Base-by-base conservation (phyloP, 2,113 vertebrate species). In the Mormoops blainvillei region DNA sequence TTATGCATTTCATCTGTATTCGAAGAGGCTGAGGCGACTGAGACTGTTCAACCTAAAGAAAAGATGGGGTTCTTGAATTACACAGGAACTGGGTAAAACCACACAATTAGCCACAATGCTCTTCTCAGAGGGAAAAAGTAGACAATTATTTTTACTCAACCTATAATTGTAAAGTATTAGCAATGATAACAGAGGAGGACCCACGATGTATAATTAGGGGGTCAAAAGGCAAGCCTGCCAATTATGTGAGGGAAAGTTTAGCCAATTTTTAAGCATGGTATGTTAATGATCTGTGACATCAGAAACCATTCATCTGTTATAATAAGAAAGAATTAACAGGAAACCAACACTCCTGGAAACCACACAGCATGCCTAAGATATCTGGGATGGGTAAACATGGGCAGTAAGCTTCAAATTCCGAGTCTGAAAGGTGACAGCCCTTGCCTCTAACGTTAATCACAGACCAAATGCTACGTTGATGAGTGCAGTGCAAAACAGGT, bases 1-100 rank as follows among this genome's bases (percentile, higher is more conserved):
- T 98, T 19, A 99, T 94, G 97, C 99, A 99, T 95, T 97, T 98
- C 94, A 99, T 58, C 8, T 85, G 97, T 92, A 99, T 98, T 94
- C 99, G 98, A 94, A 99, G 94, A 3, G 82, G 97, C 95, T 99
- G 99, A 0, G 96, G 98, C 13, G n/a, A 94, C 70, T 65, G 86
- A 38, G 84, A 95, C 95, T 89, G 97, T 80, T 98, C 98, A 76
- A 89, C 98, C 99, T 99, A 94, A 45, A 95, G 54, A 97, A 58
- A 98, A 97, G 97, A 96, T 91, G 0, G 94, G 97, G 97, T 98
- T 98, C 99, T 97, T 98, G 98, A 97, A 67, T 70, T 90, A 74
- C 31, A 31, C 91, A 97, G 95, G 93, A 96, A 84, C 52, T 84
- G 33, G 71, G 33, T 83, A 82, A 74, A 97, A 97, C 94, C 96